A percentile compares a stretch with the other conserved stretches of the same genome.
phyloP scores from a whole-genome alignment of 2,888 invertebrate genomes.

The Augochlorella aurata region DNA sequence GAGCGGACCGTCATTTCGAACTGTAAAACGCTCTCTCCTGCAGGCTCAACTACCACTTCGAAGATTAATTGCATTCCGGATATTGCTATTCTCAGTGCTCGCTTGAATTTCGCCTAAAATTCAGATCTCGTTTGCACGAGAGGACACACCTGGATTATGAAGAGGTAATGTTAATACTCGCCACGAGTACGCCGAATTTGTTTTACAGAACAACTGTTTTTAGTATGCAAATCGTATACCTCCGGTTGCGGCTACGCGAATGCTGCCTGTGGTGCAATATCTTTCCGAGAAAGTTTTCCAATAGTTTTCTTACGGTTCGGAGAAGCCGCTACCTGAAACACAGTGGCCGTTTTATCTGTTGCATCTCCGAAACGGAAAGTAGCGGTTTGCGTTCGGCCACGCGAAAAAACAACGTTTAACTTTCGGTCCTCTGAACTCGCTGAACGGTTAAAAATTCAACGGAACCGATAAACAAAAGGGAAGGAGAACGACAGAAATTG shows the following conservation, averaged over 20 bases:
- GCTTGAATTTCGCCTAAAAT: neutral
- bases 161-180: no score
- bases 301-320: neutral
- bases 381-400: neutral
- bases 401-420: neutral
- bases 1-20: neutral
- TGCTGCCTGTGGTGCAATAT: neutral
- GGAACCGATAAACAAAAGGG: neutral
- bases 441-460: neutral
- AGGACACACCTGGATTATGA: neutral
- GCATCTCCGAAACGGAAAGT: slow-evolving; percentile 1
- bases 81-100: neutral
- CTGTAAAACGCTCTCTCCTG: neutral
- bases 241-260: neutral
- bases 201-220: neutral
- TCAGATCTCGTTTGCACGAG: neutral
- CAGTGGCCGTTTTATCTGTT: neutral
- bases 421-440: neutral
- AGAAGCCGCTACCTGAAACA: slow-evolving; percentile 11
- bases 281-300: slow-evolving; percentile 10
- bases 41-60: no score
- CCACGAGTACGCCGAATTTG: neutral
- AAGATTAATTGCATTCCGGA: neutral
- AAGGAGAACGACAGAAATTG: neutral
- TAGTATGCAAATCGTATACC: slow-evolving; percentile 3